Conservation (phyloP, 2,797 vertebrate species). For the Cottoperca gobio region DNA sequence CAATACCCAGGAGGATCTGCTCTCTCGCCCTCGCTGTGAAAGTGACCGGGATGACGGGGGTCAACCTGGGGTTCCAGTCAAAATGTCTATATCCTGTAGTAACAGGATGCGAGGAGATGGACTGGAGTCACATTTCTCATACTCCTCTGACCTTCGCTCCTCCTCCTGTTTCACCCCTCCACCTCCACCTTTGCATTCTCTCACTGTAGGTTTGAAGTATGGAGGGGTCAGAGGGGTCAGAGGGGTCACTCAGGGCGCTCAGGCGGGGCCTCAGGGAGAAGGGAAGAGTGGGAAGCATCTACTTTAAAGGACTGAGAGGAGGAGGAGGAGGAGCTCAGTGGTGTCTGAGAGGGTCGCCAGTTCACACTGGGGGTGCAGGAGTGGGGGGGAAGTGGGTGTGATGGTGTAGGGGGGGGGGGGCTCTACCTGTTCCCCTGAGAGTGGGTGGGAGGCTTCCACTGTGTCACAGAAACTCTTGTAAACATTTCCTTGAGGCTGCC, state of each 20-base stretch:
- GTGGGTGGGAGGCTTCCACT: constrained; percentile 83
- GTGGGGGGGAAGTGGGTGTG: constrained; percentile 37
- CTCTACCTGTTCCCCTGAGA: constrained; percentile 84
- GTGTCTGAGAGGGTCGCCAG: constrained; percentile 51
- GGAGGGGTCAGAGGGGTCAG: constrained; percentile 33
- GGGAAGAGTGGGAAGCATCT: constrained; percentile 14
- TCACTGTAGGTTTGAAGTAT: constrained; percentile 24
- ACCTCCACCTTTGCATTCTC: constrained; percentile 16
- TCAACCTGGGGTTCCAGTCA: constrained; percentile 70
- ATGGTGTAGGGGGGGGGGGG: constrained; percentile 35
- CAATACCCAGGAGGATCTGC: constrained; percentile 76
- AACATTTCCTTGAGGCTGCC: constrained; percentile 83
- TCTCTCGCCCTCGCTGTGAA: constrained; percentile 70
- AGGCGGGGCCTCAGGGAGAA: constrained; percentile 6
- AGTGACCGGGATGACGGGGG: constrained; percentile 65
- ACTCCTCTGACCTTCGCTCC: constrained; percentile 43
- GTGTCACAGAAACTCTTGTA: constrained; percentile 78
- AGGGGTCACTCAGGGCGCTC: constrained; percentile 34
- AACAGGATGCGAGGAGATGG: constrained; percentile 83
- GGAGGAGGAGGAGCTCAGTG: constrained; percentile 44
- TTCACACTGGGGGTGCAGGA: constrained; percentile 64
- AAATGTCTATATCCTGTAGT: constrained; percentile 85
- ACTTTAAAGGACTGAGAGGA: constrained; percentile 40
- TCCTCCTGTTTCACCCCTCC: constrained; percentile 13
- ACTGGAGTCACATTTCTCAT: constrained; percentile 81